phyloP scores from a whole-genome alignment of 2,797 vertebrate species.

The Sebastiscus tertius region DNA sequence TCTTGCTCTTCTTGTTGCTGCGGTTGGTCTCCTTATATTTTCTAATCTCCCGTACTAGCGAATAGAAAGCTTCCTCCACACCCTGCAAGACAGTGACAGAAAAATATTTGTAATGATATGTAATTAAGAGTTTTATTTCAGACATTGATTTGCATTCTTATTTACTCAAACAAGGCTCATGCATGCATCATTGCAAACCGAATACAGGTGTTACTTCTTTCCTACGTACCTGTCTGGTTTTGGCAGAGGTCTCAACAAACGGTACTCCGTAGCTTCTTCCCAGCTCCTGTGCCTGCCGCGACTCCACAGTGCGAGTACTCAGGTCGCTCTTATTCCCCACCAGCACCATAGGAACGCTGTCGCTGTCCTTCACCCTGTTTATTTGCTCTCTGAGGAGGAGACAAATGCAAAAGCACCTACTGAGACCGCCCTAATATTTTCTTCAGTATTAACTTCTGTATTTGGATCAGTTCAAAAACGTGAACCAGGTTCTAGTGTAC shows the following conservation, averaged over 20 bases:
- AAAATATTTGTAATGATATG: neutral
- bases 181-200: neutral
- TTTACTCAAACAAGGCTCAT: neutral
- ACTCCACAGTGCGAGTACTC: conserved; percentile 78
- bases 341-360: conserved; percentile 86
- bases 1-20: conserved; percentile 91
- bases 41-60: conserved; percentile 89
- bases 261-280: conserved; percentile 83
- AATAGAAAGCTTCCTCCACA: conserved; percentile 91
- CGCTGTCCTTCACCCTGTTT: conserved; percentile 87
- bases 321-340: conserved; percentile 87
- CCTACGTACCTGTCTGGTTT: conserved; percentile 84
- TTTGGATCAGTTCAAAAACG: too few relatives aligned
- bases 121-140: neutral
- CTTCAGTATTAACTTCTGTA: neutral
- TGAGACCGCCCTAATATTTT: neutral
- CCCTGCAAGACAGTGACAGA: conserved; percentile 76
- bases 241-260: conserved; percentile 86
- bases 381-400: conserved; percentile 82
- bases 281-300: conserved; percentile 81
- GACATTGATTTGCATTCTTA: neutral
- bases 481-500: too few relatives aligned
- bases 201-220: neutral
- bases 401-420: neutral
- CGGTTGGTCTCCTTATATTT: conserved; percentile 90